Percentiles rank a stretch among this genome's conserved stretches.
Evolutionary conservation across 92 coral and sea anemone species (phyloP).

Genomic region (Meandrina meandrites): DNA sequence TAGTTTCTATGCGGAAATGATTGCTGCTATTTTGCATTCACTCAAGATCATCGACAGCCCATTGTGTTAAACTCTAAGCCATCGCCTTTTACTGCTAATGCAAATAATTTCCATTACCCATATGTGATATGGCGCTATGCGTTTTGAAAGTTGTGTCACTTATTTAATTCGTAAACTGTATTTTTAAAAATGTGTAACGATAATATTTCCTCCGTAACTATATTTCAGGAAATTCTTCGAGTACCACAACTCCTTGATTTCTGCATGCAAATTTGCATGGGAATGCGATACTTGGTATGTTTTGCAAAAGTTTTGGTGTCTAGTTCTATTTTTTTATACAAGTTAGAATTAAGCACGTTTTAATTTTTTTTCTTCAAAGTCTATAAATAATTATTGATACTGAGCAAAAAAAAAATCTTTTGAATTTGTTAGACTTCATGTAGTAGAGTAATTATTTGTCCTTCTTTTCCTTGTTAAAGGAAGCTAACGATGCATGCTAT

Average conservation of each 20-base stretch:
- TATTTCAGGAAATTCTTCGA: slow-evolving; percentile 65
- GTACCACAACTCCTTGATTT: slow-evolving; percentile 67
- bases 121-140: background rate
- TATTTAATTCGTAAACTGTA: background rate
- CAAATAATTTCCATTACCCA: background rate
- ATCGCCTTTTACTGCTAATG: too few relatives aligned
- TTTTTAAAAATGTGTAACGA: background rate
- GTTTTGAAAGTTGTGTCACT: background rate
- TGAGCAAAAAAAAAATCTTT: too few relatives aligned
- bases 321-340: background rate
- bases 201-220: background rate
- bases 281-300: slow-evolving; percentile 83
- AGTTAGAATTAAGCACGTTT: too few relatives aligned
- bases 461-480: too few relatives aligned
- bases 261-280: slow-evolving; percentile 81
- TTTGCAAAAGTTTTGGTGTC: background rate
- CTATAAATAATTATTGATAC: background rate
- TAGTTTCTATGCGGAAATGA: background rate
- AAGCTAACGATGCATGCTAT: too few relatives aligned
- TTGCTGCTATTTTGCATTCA: too few relatives aligned
- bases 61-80: too few relatives aligned
- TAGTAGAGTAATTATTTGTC: too few relatives aligned
- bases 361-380: background rate
- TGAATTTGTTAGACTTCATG: too few relatives aligned
- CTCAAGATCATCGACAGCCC: too few relatives aligned